These are phyloP conservation scores for Desoria tigrina DNA, from an alignment of 2,888 invertebrate genomes.

Conservation along the genomic window DNA sequence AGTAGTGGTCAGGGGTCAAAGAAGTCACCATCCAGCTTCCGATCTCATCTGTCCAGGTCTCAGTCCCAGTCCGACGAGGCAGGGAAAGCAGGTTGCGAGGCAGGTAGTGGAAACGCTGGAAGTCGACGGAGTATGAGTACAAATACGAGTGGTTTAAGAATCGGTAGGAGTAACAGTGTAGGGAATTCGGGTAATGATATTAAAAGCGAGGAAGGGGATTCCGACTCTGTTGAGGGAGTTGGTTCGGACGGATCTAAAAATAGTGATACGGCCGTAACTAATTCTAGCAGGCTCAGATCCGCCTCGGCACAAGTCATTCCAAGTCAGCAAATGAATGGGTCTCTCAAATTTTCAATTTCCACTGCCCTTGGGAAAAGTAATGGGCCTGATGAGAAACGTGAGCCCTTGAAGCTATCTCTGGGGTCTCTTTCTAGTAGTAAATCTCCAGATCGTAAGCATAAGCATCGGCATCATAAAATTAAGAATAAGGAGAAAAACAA, in stretches of 20 bases:
- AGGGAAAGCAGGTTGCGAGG: not conserved
- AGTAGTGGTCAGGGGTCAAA: slow-evolving; percentile 11
- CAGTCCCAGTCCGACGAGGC: slow-evolving; percentile 5
- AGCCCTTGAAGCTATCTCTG: slow-evolving; percentile 38
- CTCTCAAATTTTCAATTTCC: slow-evolving; percentile 44
- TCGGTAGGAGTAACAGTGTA: slow-evolving; percentile 12
- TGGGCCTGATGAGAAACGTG: slow-evolving; percentile 33
- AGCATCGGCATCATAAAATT: slow-evolving; percentile 47
- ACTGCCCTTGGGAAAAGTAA: not conserved
- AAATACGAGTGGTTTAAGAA: not conserved
- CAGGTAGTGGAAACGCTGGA: not conserved
- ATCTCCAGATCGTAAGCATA: slow-evolving; percentile 49
- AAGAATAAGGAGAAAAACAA: slow-evolving; percentile 49
- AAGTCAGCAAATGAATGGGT: slow-evolving; percentile 29
- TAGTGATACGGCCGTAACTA: not conserved
- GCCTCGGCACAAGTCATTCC: slow-evolving; percentile 4
- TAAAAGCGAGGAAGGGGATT: slow-evolving; percentile 11
- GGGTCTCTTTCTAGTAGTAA: slow-evolving; percentile 37
- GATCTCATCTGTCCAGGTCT: slow-evolving; percentile 9
- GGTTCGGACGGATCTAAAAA: slow-evolving; percentile 6
- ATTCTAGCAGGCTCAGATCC: slow-evolving; percentile 10
- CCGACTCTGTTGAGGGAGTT: not conserved
- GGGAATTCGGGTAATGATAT: slow-evolving; percentile 5
- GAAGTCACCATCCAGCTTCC: slow-evolving; percentile 6
- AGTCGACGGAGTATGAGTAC: not conserved